Conservation (phyloP, 2,888 invertebrate genomes). For the Achlya flavicornis region DNA sequence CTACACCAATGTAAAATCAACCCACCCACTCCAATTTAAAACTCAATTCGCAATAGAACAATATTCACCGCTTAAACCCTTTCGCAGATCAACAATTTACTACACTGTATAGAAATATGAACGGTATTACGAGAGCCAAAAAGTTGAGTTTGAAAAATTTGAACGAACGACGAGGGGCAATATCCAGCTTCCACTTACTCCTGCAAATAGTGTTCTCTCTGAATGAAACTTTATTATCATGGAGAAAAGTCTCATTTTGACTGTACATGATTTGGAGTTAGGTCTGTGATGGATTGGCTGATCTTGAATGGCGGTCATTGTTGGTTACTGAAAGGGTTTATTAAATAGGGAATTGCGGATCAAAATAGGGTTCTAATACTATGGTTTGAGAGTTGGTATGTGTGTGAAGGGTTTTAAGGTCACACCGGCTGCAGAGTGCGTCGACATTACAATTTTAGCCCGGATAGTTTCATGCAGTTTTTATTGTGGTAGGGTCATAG, state of each 20-base stretch:
- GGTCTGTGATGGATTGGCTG: conserved; percentile 40
- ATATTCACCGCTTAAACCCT: conserved; percentile 29
- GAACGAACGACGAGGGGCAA: conserved; percentile 57
- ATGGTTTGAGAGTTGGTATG: conserved; percentile 40
- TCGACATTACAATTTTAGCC: conserved; percentile 80
- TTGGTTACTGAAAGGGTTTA: conserved; percentile 55
- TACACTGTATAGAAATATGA: conserved; percentile 49
- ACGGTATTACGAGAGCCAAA: conserved; percentile 56
- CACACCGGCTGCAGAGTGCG: conserved; percentile 62
- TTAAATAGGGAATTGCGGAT: conserved; percentile 24
- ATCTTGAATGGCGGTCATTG: conserved; percentile 65
- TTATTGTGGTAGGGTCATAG: conserved; percentile 81
- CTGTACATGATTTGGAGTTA: conserved; percentile 36
- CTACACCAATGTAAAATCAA: conserved; percentile 32
- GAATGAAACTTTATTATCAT: conserved; percentile 41
- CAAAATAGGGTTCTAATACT: conserved; percentile 34
- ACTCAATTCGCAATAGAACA: conserved; percentile 19
- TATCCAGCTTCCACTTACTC: conserved; percentile 61
- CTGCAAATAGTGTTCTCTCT: conserved; percentile 43
- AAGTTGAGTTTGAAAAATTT: conserved; percentile 61
- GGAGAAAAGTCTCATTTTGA: conserved; percentile 38
- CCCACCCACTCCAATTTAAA: conserved; percentile 10
- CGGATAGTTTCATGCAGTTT: conserved; percentile 79
- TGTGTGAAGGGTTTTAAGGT: conserved; percentile 53
- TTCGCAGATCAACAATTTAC: conserved; percentile 13